Evolutionary conservation across 2,888 invertebrate species (phyloP).

Genomic region (Epinotia nisella): DNA sequence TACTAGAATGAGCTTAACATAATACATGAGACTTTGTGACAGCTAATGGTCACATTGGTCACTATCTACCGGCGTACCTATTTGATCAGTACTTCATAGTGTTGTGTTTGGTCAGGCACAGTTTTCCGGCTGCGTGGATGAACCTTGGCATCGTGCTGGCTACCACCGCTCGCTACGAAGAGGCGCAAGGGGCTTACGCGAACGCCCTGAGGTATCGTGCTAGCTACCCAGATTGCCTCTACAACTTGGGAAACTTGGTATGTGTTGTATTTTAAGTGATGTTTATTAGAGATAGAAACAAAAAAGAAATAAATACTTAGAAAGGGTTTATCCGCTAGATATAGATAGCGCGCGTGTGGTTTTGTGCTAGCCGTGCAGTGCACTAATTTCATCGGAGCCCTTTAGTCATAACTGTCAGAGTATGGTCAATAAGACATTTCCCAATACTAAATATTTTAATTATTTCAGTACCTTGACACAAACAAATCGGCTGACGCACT

Average conservation of each 20-base stretch:
- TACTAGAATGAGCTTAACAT: too few relatives aligned
- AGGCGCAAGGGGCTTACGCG: constrained; percentile 91
- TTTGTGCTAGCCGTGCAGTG: too few relatives aligned
- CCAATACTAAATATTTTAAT: neutral
- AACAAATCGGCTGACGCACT: constrained; percentile 90
- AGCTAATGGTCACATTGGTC: too few relatives aligned
- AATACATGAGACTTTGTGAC: too few relatives aligned
- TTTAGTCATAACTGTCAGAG: too few relatives aligned
- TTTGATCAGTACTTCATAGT: neutral
- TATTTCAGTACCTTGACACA: constrained; percentile 91
- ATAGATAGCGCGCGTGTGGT: too few relatives aligned
- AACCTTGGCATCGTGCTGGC: constrained; percentile 97
- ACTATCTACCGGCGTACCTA: too few relatives aligned
- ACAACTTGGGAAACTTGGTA: constrained; percentile 97
- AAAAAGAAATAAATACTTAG: too few relatives aligned
- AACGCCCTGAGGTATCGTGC: constrained; percentile 90
- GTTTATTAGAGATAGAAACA: neutral
- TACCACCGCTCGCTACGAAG: constrained; percentile 87
- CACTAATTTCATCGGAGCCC: too few relatives aligned
- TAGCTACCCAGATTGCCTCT: constrained; percentile 96
- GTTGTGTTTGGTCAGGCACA: constrained; percentile 81
- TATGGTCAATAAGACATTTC: too few relatives aligned
- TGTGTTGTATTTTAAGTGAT: neutral
- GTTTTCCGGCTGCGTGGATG: constrained; percentile 99
- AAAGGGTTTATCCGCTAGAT: too few relatives aligned